Percentiles rank a stretch among this genome's conserved stretches.
Conservation (phyloP, 2,888 invertebrate species). For the Rhopalosiphum nymphaeae region DNA sequence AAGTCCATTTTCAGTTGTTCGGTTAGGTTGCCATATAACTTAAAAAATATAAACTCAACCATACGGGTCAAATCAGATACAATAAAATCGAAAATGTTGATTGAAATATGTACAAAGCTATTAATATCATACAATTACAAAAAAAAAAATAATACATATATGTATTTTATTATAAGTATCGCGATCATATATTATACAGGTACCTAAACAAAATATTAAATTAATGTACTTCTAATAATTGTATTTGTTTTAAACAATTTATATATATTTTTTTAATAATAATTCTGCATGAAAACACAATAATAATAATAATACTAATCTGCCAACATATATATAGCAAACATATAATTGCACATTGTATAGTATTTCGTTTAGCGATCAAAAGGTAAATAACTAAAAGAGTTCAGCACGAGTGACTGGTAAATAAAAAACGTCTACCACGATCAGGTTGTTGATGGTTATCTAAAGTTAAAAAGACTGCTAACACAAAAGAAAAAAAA, state of each 20-base stretch:
- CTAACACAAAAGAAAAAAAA: not conserved
- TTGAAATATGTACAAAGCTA: not conserved
- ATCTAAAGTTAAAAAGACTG: not conserved
- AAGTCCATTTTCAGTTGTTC: no score
- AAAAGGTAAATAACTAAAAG: constrained; percentile 3
- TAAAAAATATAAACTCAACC: not conserved
- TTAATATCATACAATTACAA: not conserved
- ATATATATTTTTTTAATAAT: not conserved
- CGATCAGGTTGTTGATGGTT: not conserved
- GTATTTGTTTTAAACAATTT: not conserved
- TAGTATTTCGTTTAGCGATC: not conserved
- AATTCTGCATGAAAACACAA: not conserved
- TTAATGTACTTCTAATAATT: not conserved
- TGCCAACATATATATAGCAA: not conserved
- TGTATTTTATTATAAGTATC: not conserved
- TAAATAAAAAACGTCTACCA: not conserved
- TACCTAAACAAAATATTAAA: not conserved
- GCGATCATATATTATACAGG: not conserved
- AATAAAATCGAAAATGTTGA: not conserved
- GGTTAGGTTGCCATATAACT: not conserved
- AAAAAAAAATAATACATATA: not conserved
- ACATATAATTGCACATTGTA: constrained; percentile 9
- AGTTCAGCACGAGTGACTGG: not conserved
- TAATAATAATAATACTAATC: constrained; percentile 9
- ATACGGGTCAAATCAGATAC: not conserved